A percentile compares a stretch with the other conserved stretches of the same genome.
Evolutionary conservation across 2,113 vertebrate species (phyloP).

Genomic region (Pleuronectes platessa): DNA sequence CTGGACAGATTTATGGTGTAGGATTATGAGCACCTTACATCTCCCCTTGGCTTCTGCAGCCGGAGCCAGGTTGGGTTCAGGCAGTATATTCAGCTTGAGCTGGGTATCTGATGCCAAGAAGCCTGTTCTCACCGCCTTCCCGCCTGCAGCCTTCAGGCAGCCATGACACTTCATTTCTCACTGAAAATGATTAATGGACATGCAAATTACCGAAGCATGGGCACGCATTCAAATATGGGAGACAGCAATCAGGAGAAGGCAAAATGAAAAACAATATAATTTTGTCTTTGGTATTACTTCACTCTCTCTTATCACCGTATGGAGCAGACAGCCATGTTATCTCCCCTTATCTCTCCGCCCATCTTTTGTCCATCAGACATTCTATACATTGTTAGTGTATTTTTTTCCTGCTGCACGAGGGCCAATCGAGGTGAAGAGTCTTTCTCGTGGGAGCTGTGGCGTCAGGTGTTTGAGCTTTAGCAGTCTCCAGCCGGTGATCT

Average conservation of each 20-base stretch:
- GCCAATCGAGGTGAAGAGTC: slow-evolving; percentile 68
- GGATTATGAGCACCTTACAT: slow-evolving; percentile 78
- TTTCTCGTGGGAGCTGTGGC: slow-evolving; percentile 53
- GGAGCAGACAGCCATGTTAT: slow-evolving; percentile 53
- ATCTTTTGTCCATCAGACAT: slow-evolving; percentile 50
- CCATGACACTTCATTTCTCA: slow-evolving; percentile 74
- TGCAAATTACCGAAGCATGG: slow-evolving; percentile 77
- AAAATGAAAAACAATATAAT: slow-evolving; percentile 74
- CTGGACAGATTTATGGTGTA: slow-evolving; percentile 74
- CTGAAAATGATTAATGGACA: slow-evolving; percentile 80
- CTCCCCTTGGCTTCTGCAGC: slow-evolving; percentile 63
- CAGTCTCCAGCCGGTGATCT: slow-evolving; percentile 59
- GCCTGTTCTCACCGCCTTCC: slow-evolving; percentile 52
- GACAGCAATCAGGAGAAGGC: slow-evolving; percentile 74
- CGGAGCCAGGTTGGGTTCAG: slow-evolving; percentile 70
- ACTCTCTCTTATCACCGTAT: slow-evolving; percentile 53
- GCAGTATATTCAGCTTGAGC: slow-evolving; percentile 72
- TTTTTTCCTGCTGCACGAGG: slow-evolving; percentile 22
- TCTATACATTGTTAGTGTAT: slow-evolving; percentile 62
- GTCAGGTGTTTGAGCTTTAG: slow-evolving; percentile 61
- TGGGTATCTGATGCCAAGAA: slow-evolving; percentile 70
- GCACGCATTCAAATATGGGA: slow-evolving; percentile 76
- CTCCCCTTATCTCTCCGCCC: slow-evolving; percentile 45
- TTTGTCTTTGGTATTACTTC: slow-evolving; percentile 69
- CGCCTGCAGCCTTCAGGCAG: slow-evolving; percentile 68